A percentile compares a stretch with the other conserved stretches of the same genome.
Evolutionary conservation across 2,888 invertebrate species (phyloP).

Genomic region (Allophyes oxyacanthae): DNA sequence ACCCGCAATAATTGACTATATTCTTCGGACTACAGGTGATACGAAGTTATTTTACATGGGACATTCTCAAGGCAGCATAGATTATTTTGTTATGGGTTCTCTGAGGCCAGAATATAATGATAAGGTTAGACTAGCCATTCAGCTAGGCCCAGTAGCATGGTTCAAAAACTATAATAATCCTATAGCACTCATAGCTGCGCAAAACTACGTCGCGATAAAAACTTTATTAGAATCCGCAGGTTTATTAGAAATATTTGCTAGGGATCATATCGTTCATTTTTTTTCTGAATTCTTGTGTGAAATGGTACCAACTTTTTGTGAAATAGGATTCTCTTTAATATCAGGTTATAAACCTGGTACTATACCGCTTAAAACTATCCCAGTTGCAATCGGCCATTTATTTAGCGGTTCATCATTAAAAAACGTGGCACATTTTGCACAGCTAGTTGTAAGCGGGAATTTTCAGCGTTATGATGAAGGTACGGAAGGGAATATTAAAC

Average conservation of each 20-base stretch:
- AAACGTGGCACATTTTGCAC: constrained; percentile 86
- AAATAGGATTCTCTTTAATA: constrained; percentile 86
- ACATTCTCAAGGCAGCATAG: constrained; percentile 92
- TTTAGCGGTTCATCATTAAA: constrained; percentile 87
- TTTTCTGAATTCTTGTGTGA: constrained; percentile 74
- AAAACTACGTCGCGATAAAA: constrained; percentile 59
- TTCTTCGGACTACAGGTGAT: constrained; percentile 80
- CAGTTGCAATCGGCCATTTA: constrained; percentile 86
- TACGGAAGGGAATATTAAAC: constrained; percentile 66
- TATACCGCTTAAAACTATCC: constrained; percentile 86
- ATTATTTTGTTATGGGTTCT: constrained; percentile 88
- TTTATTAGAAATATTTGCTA: constrained; percentile 90
- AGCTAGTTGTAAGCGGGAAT: constrained; percentile 74
- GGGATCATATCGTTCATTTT: constrained; percentile 78
- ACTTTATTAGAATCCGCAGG: constrained; percentile 79
- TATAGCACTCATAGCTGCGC: constrained; percentile 60
- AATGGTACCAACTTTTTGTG: constrained; percentile 87
- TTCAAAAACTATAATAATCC: constrained; percentile 82
- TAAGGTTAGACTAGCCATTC: constrained; percentile 87
- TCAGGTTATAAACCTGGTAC: constrained; percentile 89
- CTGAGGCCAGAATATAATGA: constrained; percentile 88
- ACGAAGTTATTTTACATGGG: constrained; percentile 91
- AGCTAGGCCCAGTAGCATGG: constrained; percentile 84
- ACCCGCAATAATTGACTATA: constrained; percentile 89
- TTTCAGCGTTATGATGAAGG: constrained; percentile 82